Base-by-base conservation (phyloP, 2,888 invertebrate species). In the Rosalia funebris region DNA sequence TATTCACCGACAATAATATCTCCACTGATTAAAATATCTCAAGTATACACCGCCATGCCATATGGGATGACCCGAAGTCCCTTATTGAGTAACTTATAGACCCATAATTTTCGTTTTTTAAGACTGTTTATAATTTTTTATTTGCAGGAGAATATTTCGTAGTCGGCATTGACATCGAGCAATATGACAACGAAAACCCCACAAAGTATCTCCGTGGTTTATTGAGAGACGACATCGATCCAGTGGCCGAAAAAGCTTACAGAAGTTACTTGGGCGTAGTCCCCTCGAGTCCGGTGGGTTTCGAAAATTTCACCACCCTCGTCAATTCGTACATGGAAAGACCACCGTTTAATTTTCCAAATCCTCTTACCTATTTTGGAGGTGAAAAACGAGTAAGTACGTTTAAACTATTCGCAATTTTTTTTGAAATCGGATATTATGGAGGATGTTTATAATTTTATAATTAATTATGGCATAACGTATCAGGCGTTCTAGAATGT, bases 131-230 rank as follows among this genome's bases (percentile, higher is more conserved):
- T 32, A 10, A 9, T 37, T 61, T 57, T 32, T 31, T 57, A 42
- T 63, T 73, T 72, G 25, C 80, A 91, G 93, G 96, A n/a, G 93
- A 96, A 77, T 97, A 96, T 78, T 95, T 94, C 78, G 96, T 95
- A 0, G 90, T 96, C 15, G 96, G 96, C 2, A 92, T 96, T 3
- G 93, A 95, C 75, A 89, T 94, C 10, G 93, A 94, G 70, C 92
- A 94, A 73, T 96, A 95, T 81, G 92, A 95, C 74, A 82, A 87
- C 1, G 84, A 87, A 15, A 87, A 89, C 59, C 93, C 96, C 0
- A 86, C 88, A 45, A 89, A 90, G 69, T 96, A 96, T 81, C 84
- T 96, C 16, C 85, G 89, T 48, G 95, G 93, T 9, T 85, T 93
- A 1, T 82, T 93, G 31, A 84, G 87, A 48, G 89, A 89, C 63